Conservation (phyloP, 2,888 invertebrate genomes). For the Apeira syringaria region DNA sequence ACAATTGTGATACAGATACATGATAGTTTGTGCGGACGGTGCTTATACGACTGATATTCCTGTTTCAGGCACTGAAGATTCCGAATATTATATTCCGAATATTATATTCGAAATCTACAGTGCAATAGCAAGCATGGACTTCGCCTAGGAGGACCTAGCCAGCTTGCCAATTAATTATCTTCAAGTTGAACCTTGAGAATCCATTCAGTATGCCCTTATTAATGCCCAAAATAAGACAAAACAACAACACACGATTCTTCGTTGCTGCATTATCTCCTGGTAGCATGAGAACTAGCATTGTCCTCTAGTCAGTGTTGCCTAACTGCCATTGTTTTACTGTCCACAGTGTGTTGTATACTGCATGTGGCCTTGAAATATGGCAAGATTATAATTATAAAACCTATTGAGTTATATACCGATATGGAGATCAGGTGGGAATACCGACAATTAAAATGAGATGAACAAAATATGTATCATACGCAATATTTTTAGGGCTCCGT, state of each 20-base stretch:
- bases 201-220: conserved; percentile 6
- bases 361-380: conserved; percentile 28
- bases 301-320: conserved; percentile 60
- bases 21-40: too few species aligned
- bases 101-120: too few species aligned
- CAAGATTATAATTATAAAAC: conserved; percentile 37
- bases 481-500: too few species aligned
- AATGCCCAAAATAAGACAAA: conserved; percentile 21
- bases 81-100: too few species aligned
- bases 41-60: too few species aligned
- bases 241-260: conserved; percentile 15
- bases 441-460: conserved; percentile 23
- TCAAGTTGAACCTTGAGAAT: conserved; percentile 2
- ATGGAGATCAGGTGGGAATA: conserved; percentile 42
- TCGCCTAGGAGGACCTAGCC: too few species aligned
- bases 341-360: conserved; percentile 3
- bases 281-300: conserved; percentile 56
- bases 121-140: too few species aligned
- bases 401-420: conserved; percentile 38
- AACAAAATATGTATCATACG: conserved; percentile 6
- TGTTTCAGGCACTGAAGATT: too few species aligned
- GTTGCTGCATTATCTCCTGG: conserved; percentile 37
- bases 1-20: too few species aligned
- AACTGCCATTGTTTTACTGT: conserved; percentile 58
- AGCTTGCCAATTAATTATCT: too few species aligned